phyloP scores from a whole-genome alignment of 2,113 vertebrate genomes.

The Gallinago undulata region DNA sequence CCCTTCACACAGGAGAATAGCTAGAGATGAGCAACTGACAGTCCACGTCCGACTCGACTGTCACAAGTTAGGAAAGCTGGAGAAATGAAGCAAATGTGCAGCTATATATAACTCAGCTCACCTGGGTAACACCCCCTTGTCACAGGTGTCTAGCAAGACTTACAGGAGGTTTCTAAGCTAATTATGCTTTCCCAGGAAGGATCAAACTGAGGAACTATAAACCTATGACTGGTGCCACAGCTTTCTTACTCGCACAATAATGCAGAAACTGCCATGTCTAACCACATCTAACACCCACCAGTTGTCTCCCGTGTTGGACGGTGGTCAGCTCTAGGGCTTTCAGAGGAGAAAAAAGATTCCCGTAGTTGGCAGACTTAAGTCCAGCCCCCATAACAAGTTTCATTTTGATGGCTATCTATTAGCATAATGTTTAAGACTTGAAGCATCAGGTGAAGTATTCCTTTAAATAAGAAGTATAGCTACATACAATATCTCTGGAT shows the following conservation, averaged over 20 bases:
- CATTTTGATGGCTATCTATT: not conserved
- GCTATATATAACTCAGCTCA: not conserved
- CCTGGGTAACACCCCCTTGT: not conserved
- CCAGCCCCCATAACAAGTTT: not conserved
- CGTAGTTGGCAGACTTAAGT: not conserved
- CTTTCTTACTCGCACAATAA: not conserved
- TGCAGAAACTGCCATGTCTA: not conserved
- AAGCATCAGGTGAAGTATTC: not conserved
- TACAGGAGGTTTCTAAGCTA: not conserved
- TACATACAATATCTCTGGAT: not conserved
- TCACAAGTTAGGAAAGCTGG: not conserved
- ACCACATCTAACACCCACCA: not conserved
- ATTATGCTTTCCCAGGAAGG: not conserved
- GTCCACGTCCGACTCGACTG: not conserved
- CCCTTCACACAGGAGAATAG: not conserved
- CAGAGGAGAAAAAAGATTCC: not conserved
- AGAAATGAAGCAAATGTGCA: not conserved
- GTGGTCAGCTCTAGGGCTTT: not conserved
- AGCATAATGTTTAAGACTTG: not conserved
- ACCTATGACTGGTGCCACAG: not conserved
- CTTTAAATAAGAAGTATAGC: not conserved
- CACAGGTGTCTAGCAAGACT: not conserved
- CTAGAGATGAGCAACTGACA: not conserved
- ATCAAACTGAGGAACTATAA: not conserved
- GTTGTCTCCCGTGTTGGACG: fast-evolving